A percentile compares a stretch with the other conserved stretches of the same genome.
Evolutionary conservation across 2,113 vertebrate genomes (phyloP).

Genomic region (Miniopterus natalensis): DNA sequence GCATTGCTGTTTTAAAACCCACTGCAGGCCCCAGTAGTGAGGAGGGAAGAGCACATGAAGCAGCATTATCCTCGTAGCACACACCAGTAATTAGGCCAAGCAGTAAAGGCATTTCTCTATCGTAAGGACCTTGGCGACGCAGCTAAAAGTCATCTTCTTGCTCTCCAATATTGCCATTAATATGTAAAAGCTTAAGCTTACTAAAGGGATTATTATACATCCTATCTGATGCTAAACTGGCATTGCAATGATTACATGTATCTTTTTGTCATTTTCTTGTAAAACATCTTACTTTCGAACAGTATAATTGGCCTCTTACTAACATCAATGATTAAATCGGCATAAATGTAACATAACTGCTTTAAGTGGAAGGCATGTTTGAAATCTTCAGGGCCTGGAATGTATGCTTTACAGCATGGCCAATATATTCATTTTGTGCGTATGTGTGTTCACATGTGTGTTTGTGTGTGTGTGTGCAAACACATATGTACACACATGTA

Average conservation of each 20-base stretch:
- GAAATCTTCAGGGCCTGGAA: slow-evolving; percentile 75
- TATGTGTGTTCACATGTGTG: neutral
- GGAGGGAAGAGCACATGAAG: slow-evolving; percentile 39
- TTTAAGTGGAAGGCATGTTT: slow-evolving; percentile 78
- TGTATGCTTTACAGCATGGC: slow-evolving; percentile 49
- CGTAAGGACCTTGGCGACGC: slow-evolving; percentile 58
- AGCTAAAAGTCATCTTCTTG: slow-evolving; percentile 76
- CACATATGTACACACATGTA: neutral
- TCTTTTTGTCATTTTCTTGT: slow-evolving; percentile 90
- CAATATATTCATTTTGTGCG: neutral
- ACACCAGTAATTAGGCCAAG: slow-evolving; percentile 53
- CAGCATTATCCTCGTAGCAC: slow-evolving; percentile 7
- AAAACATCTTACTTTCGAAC: slow-evolving; percentile 89
- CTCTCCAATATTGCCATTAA: slow-evolving; percentile 88
- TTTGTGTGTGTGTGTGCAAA: neutral
- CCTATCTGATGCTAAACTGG: slow-evolving; percentile 90
- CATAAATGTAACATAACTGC: slow-evolving; percentile 78
- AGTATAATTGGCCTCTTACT: slow-evolving; percentile 88
- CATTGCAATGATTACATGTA: slow-evolving; percentile 89
- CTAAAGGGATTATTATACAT: slow-evolving; percentile 90
- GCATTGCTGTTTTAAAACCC: slow-evolving; percentile 34
- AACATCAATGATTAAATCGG: slow-evolving; percentile 88
- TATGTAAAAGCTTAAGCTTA: slow-evolving; percentile 92
- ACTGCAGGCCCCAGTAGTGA: neutral
- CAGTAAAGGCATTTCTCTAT: slow-evolving; percentile 61